Base-by-base conservation (phyloP, 2,113 vertebrate genomes). In the Corapipo altera region DNA sequence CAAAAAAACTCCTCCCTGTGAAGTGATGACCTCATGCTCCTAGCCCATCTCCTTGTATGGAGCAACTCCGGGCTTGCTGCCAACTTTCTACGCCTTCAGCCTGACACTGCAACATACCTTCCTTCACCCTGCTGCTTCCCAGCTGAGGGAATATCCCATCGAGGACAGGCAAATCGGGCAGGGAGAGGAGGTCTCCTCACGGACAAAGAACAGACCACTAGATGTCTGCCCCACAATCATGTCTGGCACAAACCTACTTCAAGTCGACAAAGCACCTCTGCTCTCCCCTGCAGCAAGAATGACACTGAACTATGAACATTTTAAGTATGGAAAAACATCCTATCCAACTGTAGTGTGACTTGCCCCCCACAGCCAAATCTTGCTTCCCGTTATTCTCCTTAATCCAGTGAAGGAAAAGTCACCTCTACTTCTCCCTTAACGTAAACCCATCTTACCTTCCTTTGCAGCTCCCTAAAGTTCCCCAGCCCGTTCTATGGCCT, bases 21-120 rank as follows among this genome's bases (percentile, higher is more conserved):
- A 65, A 90, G 35, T 24, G 84, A 95, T 96, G 91, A 96, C 69
- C 76, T 97, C 93, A 97, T 92, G 73, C 95, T 75, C 69, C 91
- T 72, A 64, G 52, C 55, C 92, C 72, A 88, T 85, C 80, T 89
- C 91, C 89, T 86, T 92, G 27, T 91, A 91, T 19, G 70, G 92
- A 87, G 77, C 73, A 95, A 43, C 24, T 41, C 76, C 11, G 41
- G 96, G 89, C 83, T 23, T 6, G 33, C 61, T 7, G 94, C 95
- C 95, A 95, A 83, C 41, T 41, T 57, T 27, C 90, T 75, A 74
- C 10, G 88, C 91, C 92, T 69, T 37, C 75, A 69, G 69, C 39
- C 92, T 73, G 78, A 94, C 82, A 88, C 4, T 27, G 74, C 88
- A 88, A 69, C 67, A 52, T 80, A 82, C 62, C 85, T 89, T 78